Base-by-base conservation (phyloP, 2,113 vertebrate species). In the Varanus salvator region DNA sequence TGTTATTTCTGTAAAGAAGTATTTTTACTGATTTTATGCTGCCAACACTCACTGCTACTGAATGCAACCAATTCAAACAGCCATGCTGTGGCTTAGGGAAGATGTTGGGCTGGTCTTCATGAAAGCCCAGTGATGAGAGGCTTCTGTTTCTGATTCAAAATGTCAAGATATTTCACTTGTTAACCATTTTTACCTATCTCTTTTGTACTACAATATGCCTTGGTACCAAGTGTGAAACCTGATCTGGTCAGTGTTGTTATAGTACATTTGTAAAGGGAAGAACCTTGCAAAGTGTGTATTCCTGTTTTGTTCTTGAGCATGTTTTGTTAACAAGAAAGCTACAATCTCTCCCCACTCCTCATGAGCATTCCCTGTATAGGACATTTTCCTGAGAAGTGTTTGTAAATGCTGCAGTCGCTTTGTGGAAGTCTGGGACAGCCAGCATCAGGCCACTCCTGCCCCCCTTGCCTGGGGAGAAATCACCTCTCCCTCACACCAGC, bases 131-230 rank as follows among this genome's bases (percentile, higher is more conserved):
- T 81, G 5, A 71, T 2, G 34, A 19, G n/a, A 86, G 6, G 11
- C 1, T 44, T 84, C 6, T 29, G 82, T 4, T 68, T 54, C 64
- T 84, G 34, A 29, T 52, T 8, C 27, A 86, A 21, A 1, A 38
- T 29, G 12, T 9, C 83, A 85, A 48, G 14, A 71, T 31, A 19
- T 23, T 71, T 15, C 48, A 29, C 17, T 88, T 57, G 7, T 48
- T 83, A 27, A n/a, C 11, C 11, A 14, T 15, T 25, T 80, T 34
- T 68, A 44, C 52, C 69, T 78, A 48, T 74, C 8, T 48, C 54
- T 83, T 87, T 80, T 88, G 87, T 89, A 89, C 4, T 31, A 60
- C 21, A 29, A 83, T 6, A 74, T 89, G 54, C 6, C 15, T 64
- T 64, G 19, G 19, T 11, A 64, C 21, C 60, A 64, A 64, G 17